Evolutionary conservation across 2,888 invertebrate genomes (phyloP).

Genomic region (Chaetoderma sp.): DNA sequence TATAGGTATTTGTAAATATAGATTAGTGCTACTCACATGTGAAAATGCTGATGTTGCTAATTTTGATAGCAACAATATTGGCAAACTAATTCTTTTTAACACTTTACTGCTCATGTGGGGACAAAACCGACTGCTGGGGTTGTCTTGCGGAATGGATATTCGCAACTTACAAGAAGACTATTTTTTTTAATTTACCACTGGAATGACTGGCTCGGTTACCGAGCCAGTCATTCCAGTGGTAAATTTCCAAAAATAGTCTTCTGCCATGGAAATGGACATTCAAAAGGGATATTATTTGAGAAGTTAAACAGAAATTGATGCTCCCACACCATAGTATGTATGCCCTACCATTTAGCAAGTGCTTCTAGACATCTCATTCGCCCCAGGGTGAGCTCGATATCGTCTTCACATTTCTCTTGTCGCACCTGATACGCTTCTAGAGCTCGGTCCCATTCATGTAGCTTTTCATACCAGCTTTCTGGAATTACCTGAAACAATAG

Average conservation of each 20-base stretch:
- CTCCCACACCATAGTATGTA: neutral
- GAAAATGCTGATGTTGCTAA: neutral
- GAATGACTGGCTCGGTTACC: no score
- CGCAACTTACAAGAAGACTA: no score
- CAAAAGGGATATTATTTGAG: neutral
- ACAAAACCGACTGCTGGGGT: no score
- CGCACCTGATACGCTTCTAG: constrained; percentile 86
- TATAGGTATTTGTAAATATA: neutral
- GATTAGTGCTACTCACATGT: neutral
- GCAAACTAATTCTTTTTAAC: no score
- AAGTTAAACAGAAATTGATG: neutral
- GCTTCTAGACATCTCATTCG: constrained; percentile 97
- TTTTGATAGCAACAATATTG: no score
- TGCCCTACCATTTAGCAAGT: constrained; percentile 89
- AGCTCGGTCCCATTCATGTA: constrained; percentile 99
- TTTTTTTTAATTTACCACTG: no score
- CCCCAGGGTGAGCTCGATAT: constrained; percentile 75
- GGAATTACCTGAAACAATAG: constrained; percentile 69
- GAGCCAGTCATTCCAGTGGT: no score
- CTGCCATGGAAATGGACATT: no score
- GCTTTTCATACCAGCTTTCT: constrained; percentile 98
- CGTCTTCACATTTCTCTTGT: constrained; percentile 70
- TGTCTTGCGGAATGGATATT: no score
- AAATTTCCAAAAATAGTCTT: no score
- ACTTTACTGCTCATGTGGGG: no score